A percentile compares a stretch with the other conserved stretches of the same genome.
Evolutionary conservation across 2,797 vertebrate genomes (phyloP).

Genomic region (Limosa lapponica): DNA sequence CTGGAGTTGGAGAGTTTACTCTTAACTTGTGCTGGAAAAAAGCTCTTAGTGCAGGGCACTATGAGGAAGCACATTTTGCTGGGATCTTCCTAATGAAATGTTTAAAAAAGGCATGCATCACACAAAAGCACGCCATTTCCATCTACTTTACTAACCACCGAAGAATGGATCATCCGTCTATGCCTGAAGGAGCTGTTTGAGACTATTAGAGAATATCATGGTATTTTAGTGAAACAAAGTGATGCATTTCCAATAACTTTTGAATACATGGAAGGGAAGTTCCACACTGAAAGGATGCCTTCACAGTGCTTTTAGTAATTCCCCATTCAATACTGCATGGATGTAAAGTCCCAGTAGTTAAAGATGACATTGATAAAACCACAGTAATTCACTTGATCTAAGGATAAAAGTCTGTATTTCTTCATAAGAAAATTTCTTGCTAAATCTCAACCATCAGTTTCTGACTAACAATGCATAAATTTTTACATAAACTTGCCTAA

Average conservation of each 20-base stretch:
- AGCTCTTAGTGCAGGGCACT: background rate
- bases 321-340: background rate
- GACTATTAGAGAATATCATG: background rate
- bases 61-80: background rate
- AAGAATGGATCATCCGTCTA: background rate
- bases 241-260: background rate
- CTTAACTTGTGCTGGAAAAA: background rate
- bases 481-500: constrained; percentile 28
- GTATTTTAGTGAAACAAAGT: background rate
- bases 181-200: background rate
- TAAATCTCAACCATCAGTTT: constrained; percentile 15
- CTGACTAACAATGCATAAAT: background rate
- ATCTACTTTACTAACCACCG: background rate
- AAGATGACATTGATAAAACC: background rate
- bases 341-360: constrained; percentile 18
- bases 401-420: background rate
- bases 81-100: background rate
- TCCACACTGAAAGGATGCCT: background rate
- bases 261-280: background rate
- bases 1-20: background rate
- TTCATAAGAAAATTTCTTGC: background rate
- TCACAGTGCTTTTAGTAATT: background rate
- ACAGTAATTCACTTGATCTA: background rate
- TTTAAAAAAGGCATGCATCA: background rate
- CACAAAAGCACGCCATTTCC: background rate